Evolutionary conservation across 2,113 vertebrate species (phyloP).

Genomic region (Eubucco bourcierii): DNA sequence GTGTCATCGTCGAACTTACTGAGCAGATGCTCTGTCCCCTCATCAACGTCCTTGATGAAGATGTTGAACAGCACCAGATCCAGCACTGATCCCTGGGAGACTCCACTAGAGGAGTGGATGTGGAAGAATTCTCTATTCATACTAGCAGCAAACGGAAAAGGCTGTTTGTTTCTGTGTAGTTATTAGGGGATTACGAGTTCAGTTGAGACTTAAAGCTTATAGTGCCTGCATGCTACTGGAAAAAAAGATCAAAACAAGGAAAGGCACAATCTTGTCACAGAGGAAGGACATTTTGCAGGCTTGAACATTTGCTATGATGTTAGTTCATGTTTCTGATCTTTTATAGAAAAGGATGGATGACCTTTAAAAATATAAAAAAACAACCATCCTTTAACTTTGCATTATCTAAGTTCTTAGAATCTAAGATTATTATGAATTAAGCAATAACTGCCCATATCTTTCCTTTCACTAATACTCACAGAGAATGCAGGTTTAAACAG

Average conservation of each 20-base stretch:
- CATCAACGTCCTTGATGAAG: too few relatives aligned
- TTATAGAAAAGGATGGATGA: conserved; percentile 12
- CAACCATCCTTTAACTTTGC: conserved; percentile 28
- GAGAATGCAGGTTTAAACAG: neutral
- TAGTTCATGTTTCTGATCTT: conserved; percentile 20
- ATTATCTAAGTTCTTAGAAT: conserved; percentile 50
- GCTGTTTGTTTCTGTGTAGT: neutral
- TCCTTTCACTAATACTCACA: neutral
- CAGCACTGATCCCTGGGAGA: too few relatives aligned
- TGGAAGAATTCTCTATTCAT: neutral
- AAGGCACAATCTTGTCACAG: neutral
- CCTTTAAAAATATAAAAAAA: conserved; percentile 50
- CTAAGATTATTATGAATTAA: conserved; percentile 35
- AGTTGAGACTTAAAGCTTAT: neutral
- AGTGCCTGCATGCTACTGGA: neutral
- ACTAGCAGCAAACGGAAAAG: neutral
- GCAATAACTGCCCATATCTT: conserved; percentile 25
- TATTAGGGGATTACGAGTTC: neutral
- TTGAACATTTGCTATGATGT: neutral
- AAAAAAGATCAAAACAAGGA: neutral
- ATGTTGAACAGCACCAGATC: too few relatives aligned
- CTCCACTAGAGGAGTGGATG: neutral
- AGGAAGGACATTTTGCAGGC: neutral
- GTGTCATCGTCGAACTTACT: too few relatives aligned
- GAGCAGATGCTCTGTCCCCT: too few relatives aligned